phyloP scores from a whole-genome alignment of 2,113 vertebrate genomes.

The Pseudorectes ferrugineus region DNA sequence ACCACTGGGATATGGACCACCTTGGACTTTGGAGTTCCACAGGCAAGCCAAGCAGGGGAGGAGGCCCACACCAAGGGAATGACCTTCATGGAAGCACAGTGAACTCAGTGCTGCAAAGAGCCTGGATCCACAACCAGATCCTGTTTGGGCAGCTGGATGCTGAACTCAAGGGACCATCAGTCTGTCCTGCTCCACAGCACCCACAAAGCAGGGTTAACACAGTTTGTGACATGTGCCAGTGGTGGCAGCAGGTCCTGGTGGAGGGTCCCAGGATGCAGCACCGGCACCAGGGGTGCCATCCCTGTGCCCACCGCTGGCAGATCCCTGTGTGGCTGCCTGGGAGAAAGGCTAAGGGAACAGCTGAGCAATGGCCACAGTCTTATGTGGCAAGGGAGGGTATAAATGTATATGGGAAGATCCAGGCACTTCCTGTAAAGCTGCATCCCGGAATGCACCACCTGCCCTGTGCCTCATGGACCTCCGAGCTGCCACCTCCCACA shows the following conservation, averaged over 20 bases:
- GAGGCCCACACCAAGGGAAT: rapidly evolving
- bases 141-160: neutral
- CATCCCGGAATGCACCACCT: rapidly evolving
- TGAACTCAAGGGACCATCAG: too few species aligned
- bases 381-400: too few species aligned
- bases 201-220: neutral
- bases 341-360: neutral
- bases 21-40: rapidly evolving
- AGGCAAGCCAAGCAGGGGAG: neutral
- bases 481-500: rapidly evolving
- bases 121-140: rapidly evolving
- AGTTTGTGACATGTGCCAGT: neutral
- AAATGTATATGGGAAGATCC: rapidly evolving
- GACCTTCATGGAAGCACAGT: rapidly evolving
- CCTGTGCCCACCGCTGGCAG: rapidly evolving
- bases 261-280: neutral
- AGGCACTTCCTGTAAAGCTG: neutral
- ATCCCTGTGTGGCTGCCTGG: neutral
- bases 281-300: neutral
- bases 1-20: rapidly evolving
- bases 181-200: neutral
- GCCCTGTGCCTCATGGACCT: neutral
- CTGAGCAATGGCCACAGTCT: rapidly evolving
- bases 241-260: neutral
- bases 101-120: neutral